Percentiles rank a stretch among this genome's conserved stretches.
Evolutionary conservation across 30 jellyfish, hydroid and myxozoan species (phyloP).

Genomic region (Hydractinia echinata): DNA sequence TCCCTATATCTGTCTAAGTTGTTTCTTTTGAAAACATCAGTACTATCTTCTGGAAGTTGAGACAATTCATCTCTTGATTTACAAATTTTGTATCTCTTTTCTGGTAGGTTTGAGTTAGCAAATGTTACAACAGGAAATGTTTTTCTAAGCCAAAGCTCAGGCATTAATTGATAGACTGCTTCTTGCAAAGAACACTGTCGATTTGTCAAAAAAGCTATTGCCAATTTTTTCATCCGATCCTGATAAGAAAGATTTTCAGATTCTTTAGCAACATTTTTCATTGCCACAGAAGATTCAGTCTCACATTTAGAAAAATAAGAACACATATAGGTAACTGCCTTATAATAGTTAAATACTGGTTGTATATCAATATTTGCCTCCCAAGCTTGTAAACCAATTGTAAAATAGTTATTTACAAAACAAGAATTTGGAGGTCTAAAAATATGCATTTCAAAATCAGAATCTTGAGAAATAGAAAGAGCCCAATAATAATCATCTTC

Average conservation of each 20-base stretch:
- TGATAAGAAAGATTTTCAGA: background rate
- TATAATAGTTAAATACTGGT: conserved; percentile 12
- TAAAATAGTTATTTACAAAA: conserved; percentile 31
- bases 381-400: too few relatives aligned
- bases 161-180: conserved; percentile 20
- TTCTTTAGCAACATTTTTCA: conserved; percentile 1
- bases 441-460: conserved; percentile 16
- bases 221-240: conserved; percentile 13
- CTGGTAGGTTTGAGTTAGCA: conserved; percentile 16
- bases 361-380: conserved; percentile 21
- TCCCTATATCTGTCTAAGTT: background rate
- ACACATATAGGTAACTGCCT: conserved; percentile 18
- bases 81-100: conserved; percentile 16
- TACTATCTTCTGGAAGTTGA: conserved; percentile 19
- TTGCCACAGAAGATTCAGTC: conserved; percentile 11
- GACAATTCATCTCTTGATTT: background rate
- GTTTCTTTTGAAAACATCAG: background rate
- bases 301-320: conserved; percentile 4
- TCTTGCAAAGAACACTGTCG: conserved; percentile 10
- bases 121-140: conserved; percentile 13
- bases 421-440: conserved; percentile 21
- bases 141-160: conserved; percentile 15
- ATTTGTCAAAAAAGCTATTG: background rate
- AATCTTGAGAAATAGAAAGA: background rate
- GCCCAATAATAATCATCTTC: conserved; percentile 18